phyloP scores from a whole-genome alignment of 2,113 vertebrate genomes.

The Mohoua ochrocephala region DNA sequence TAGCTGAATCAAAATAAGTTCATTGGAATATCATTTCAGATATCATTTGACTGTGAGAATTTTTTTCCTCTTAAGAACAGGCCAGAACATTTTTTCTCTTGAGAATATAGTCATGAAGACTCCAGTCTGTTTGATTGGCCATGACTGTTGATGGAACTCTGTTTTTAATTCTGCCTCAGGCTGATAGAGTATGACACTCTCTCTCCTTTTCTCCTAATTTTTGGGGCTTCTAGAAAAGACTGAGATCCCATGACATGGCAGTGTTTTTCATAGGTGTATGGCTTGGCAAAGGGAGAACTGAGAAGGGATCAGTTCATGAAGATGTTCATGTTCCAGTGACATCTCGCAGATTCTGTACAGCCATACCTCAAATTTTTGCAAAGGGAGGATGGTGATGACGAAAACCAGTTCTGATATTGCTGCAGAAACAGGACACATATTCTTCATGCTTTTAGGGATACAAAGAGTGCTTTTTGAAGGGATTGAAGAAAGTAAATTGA shows the following conservation, averaged over 20 bases:
- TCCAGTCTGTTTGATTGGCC: background rate
- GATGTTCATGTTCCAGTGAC: background rate
- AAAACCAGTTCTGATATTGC: background rate
- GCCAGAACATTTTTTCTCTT: background rate
- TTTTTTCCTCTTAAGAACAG: background rate
- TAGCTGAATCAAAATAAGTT: background rate
- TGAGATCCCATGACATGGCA: background rate
- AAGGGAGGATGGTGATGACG: background rate
- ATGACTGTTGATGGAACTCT: background rate
- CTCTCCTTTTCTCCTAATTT: background rate
- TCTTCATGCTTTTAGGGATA: background rate
- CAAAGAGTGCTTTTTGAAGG: background rate
- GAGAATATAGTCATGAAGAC: background rate
- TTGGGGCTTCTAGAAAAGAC: background rate
- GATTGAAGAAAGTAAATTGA: background rate
- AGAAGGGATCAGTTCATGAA: background rate
- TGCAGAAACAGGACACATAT: background rate
- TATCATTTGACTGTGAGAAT: background rate
- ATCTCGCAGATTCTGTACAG: background rate
- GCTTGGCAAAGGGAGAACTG: background rate
- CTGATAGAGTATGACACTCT: background rate
- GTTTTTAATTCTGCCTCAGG: background rate
- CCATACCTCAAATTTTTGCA: background rate
- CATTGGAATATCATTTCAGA: background rate
- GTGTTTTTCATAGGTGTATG: background rate